Evolutionary conservation across 92 coral and sea anemone genomes (phyloP), one percentile per base, ranked within the genome.

Genomic region (Umimayanthus chanpuru): DNA sequence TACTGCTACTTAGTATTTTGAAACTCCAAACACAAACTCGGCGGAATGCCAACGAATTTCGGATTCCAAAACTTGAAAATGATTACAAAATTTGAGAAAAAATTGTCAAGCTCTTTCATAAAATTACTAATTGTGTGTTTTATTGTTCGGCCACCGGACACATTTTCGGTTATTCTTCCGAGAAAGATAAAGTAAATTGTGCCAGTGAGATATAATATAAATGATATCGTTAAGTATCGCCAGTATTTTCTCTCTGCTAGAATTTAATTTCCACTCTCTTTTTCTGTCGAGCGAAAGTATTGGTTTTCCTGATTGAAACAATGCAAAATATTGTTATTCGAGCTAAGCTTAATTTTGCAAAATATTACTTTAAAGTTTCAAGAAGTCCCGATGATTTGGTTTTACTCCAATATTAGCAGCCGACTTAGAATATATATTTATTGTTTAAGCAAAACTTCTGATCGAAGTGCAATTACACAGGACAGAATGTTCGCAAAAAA

Each of bases 111-210:
- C 65, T 14, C 38, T 38, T 56, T 16, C 5, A 4, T 23, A 38
- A 47, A 61, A 29, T 53, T 7, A 14, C 26, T 44, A 25, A 28
- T 23, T n/a, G 15, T 10, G 28, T 39, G 5, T 1, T 20, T 30
- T 70, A 65, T 9, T 70, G 12, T 25, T 44, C 28, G 4, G 11
- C 0, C 18, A 6, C 21, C 28, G 29, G 10, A 23, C 38, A 28
- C 32, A 5, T 6, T 44, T 25, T 71, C 7, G 61, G 26, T 15
- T 28, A 64, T 70, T 53, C 32, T 15, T 6, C 23, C 16, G 39
- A 43, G 65, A 40, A 38, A 67, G 86, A 82, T 67, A 83, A 70
- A 41, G 65, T 39, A 82, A 82, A 65, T 82, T 82, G 43, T 44
- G 3, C 58, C 39, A 65, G 38, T 23, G 41, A 26, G 78, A 71